A percentile compares a stretch with the other conserved stretches of the same genome.
Evolutionary conservation across 2,888 invertebrate genomes (phyloP).

Genomic region (Galerucella calmariensis): DNA sequence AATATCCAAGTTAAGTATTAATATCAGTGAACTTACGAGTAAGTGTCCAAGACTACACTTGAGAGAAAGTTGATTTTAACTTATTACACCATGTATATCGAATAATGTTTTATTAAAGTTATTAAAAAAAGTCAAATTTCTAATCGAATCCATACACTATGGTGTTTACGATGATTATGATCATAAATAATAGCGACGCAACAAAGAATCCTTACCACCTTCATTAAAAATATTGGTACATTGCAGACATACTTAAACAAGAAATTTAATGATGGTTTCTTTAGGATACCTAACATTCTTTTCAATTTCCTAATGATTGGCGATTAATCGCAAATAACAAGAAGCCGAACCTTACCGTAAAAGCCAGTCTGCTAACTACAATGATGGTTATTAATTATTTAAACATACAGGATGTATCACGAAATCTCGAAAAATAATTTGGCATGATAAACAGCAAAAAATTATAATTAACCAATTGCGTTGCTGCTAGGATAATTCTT

Average conservation of each 20-base stretch:
- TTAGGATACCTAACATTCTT: conserved; percentile 6
- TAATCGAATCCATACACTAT: background rate
- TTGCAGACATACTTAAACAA: conserved; percentile 3
- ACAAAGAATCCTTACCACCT: conserved; percentile 5
- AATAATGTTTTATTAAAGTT: background rate
- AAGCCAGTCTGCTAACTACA: conserved; percentile 5
- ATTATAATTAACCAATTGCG: no score
- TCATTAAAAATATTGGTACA: conserved; percentile 4
- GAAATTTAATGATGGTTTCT: conserved; percentile 14
- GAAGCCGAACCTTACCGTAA: conserved; percentile 1
- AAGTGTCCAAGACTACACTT: no score
- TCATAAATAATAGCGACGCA: background rate
- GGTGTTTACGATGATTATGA: background rate
- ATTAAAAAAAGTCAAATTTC: background rate
- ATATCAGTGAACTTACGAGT: no score
- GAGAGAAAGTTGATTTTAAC: no score
- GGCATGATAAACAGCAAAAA: no score
- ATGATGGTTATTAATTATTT: conserved; percentile 9
- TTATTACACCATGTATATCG: background rate
- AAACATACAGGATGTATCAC: no score
- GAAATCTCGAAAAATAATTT: no score
- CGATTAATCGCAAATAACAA: conserved; percentile 8
- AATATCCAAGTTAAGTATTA: no score
- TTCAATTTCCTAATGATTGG: conserved; percentile 16
- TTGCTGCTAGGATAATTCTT: no score